Percentiles rank a stretch among this genome's conserved stretches.
phyloP scores from a whole-genome alignment of 2,113 vertebrate species.

The Pampusana beccarii region DNA sequence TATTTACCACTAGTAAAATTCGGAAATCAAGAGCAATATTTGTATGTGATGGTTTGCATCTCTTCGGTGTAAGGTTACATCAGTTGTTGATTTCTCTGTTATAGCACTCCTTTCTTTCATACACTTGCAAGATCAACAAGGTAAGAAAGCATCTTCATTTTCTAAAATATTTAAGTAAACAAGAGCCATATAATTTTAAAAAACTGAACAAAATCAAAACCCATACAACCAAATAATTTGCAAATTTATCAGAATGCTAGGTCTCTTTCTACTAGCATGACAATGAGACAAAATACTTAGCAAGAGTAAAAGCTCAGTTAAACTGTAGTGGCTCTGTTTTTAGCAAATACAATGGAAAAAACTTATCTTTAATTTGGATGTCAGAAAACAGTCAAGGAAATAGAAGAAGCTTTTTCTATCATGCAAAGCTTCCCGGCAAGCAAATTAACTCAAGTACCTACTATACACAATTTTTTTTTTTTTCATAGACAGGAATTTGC shows the following conservation, averaged over 20 bases:
- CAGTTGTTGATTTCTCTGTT: not conserved
- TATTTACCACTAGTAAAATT: not conserved
- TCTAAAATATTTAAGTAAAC: not conserved
- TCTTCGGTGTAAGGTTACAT: not conserved
- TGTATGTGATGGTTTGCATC: not conserved
- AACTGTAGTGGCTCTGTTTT: not conserved
- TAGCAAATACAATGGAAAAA: not conserved
- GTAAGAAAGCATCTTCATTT: not conserved
- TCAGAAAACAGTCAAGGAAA: not conserved
- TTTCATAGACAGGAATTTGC: not conserved
- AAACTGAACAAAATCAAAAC: not conserved
- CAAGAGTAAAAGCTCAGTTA: not conserved
- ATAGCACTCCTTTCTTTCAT: not conserved
- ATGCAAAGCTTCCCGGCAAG: not conserved
- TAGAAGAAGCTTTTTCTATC: not conserved
- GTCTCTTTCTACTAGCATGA: not conserved
- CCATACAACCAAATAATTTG: not conserved
- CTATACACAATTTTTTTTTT: not conserved
- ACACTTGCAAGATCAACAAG: not conserved
- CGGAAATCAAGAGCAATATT: not conserved
- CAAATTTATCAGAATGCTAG: not conserved
- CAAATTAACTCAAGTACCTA: not conserved
- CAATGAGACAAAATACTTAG: not conserved
- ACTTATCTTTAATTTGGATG: not conserved
- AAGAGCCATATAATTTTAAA: not conserved